Percentiles rank a stretch among this genome's conserved stretches.
These are phyloP conservation scores for Tetragonula clypearis DNA, from an alignment of 1,140 invertebrate genomes.

Conservation along the genomic window DNA sequence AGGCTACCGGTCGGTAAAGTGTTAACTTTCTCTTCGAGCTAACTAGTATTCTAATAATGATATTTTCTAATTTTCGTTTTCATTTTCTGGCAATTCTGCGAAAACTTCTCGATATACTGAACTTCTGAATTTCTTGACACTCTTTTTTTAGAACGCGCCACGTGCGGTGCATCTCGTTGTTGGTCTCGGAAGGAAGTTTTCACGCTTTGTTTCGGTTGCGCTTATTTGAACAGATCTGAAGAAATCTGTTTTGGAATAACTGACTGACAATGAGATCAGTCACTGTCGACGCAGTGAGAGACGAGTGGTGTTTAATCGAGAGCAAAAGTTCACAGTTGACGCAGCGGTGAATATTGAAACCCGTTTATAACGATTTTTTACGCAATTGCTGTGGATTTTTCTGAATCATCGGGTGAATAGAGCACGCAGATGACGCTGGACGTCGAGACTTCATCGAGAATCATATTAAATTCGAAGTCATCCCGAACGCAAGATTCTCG, in stretches of 20 bases:
- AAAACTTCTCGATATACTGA: too few species aligned
- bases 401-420: not conserved
- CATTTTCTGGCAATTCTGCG: too few species aligned
- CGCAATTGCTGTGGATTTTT: not conserved
- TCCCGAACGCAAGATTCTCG: not conserved
- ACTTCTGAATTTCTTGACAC: too few species aligned
- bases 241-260: not conserved
- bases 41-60: too few species aligned
- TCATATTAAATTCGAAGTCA: not conserved
- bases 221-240: not conserved
- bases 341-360: not conserved
- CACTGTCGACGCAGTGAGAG: not conserved
- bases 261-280: not conserved
- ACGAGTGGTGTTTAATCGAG: not conserved
- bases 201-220: not conserved
- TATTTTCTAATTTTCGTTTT: too few species aligned
- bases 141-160: too few species aligned
- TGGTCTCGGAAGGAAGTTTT: not conserved
- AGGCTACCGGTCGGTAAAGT: too few species aligned
- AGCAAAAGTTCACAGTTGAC: slow-evolving; percentile 1
- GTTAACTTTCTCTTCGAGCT: too few species aligned
- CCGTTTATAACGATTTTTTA: not conserved
- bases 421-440: not conserved
- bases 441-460: not conserved
- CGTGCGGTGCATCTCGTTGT: not conserved